Evolutionary conservation across 2,888 invertebrate species (phyloP), one percentile per base, ranked within the genome.

Genomic region (Leptinotarsa rubiginosa): DNA sequence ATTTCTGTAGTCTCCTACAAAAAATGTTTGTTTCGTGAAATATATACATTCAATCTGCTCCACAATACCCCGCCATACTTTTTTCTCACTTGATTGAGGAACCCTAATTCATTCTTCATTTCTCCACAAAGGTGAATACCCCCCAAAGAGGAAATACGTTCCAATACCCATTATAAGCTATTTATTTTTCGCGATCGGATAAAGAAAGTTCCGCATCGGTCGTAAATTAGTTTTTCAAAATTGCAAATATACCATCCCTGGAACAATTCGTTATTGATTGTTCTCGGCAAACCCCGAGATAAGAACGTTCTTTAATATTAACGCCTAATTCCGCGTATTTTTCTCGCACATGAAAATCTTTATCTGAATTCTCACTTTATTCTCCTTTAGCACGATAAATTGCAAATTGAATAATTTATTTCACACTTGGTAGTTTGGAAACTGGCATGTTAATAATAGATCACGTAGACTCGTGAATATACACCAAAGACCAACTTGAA

Each of bases 371-470:
- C 65, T 20, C 65, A 71, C 70, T 70, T 71, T 68, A 70, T 76
- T 62, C 68, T 52, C 65, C 66, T 70, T 70, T 41, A 4, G 65
- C 47, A n/a, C 69, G 56, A 73, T 73, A 70, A 76, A 74, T 76
- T 74, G 70, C 72, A 31, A 69, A 74, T 72, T 74, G 69, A 76
- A 76, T 76, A 68, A 76, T 76, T 72, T 18, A 76, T 66, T 64
- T 25, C 66, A 54, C 70, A 73, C 69, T 66, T 16, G 70, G 71
- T 66, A 65, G 64, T 75, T 75, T 50, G 25, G 67, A 54, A 70
- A 70, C 66, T 69, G 18, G 47, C 62, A 31, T 62, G 56, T 73
- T 52, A 75, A 75, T 75, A 75, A 73, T 69, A 20, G 47, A 52
- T 54, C 22, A 56, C 41, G 31, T 20, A 22, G 52, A 56, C 20